These are phyloP conservation scores for Hypsopygia costalis DNA, from an alignment of 2,888 invertebrate genomes.

Conservation along the genomic window DNA sequence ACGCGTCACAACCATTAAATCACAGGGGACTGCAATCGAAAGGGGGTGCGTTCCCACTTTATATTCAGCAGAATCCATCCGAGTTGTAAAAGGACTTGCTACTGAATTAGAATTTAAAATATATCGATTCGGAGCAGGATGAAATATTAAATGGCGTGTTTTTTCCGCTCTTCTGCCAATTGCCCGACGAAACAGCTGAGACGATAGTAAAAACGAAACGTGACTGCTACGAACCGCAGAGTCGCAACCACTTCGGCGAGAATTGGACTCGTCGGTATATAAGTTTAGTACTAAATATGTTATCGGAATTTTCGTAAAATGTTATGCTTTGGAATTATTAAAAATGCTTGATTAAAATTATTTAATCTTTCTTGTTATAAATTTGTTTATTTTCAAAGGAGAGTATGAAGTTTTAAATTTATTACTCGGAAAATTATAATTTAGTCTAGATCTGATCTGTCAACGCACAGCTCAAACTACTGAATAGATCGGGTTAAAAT, in stretches of 20 bases:
- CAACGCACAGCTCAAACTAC: no score
- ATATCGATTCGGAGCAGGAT: constrained; percentile 66
- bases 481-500: no score
- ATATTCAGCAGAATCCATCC: constrained; percentile 58
- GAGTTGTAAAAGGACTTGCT: constrained; percentile 56
- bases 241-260: neutral
- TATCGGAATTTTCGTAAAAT: no score
- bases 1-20: constrained; percentile 19
- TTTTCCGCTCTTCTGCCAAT: constrained; percentile 50
- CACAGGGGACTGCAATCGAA: constrained; percentile 15
- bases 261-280: neutral
- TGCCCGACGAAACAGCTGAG: constrained; percentile 65
- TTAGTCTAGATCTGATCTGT: no score
- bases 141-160: constrained; percentile 63
- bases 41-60: constrained; percentile 36
- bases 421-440: no score
- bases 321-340: no score
- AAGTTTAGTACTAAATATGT: no score
- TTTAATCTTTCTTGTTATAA: no score
- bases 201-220: constrained; percentile 70
- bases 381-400: no score
- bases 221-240: constrained; percentile 35
- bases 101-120: constrained; percentile 73
- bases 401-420: no score
- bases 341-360: no score